Evolutionary conservation across 2,113 vertebrate genomes (phyloP).

Genomic region (Oenanthe oenanthe): DNA sequence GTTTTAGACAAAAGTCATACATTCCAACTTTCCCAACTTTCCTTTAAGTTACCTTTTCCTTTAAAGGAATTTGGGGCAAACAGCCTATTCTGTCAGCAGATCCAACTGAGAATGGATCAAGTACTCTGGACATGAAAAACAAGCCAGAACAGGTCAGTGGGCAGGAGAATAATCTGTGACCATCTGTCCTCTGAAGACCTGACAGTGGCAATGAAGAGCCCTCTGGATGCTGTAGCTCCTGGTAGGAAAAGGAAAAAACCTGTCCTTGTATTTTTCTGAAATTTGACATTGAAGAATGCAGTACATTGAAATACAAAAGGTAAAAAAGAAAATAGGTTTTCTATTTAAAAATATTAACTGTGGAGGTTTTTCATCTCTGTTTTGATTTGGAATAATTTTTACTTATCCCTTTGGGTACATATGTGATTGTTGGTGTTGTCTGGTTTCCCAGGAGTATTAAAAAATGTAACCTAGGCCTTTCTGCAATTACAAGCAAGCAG

Average conservation of each 20-base stretch:
- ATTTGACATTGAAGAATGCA: background rate
- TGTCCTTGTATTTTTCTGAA: background rate
- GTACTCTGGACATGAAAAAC: background rate
- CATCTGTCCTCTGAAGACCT: background rate
- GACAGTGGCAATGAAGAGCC: background rate
- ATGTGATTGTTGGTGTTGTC: background rate
- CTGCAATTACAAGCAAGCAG: background rate
- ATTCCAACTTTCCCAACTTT: background rate
- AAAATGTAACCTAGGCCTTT: background rate
- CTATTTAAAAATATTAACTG: background rate
- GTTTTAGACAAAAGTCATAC: background rate
- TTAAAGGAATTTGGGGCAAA: background rate
- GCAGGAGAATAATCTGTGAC: background rate
- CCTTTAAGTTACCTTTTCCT: background rate
- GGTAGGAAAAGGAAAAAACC: background rate
- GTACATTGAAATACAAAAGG: background rate
- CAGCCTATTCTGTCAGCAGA: background rate
- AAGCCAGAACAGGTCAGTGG: background rate
- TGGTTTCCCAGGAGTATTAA: background rate
- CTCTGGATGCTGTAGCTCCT: background rate
- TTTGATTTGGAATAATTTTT: conserved; percentile 11
- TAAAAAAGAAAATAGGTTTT: background rate
- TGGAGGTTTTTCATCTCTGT: background rate
- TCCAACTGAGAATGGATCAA: background rate
- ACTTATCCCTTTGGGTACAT: background rate